Base-by-base conservation (phyloP, 2,888 invertebrate species). In the Rotaria macrura region DNA sequence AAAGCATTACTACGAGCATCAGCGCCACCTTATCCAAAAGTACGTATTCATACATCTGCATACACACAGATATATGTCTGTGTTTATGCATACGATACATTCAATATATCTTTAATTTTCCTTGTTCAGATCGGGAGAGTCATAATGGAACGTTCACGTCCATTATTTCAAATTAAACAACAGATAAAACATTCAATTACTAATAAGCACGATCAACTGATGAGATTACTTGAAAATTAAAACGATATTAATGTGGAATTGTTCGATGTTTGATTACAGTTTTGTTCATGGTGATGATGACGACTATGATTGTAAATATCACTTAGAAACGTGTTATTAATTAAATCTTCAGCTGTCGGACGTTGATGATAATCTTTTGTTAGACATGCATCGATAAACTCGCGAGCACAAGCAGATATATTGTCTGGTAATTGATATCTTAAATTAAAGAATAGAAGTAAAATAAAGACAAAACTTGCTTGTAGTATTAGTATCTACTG, bases 301-400 rank as follows among this genome's bases (percentile, higher is more conserved):
- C 38, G 17, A 34, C 14, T 34, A 34, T 65, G 65, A 65, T 34
- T 65, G 20, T 65, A 52, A n/a, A 40, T n/a, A 57, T 84, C 84
- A 4, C 20, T 17, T 43, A 57, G n/a, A 72, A 84, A 84, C 29
- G 43, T 6, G 38, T 84, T 55, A 20, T 72, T 12, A 20, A 84
- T 43, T 9, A 84, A 23, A 1, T 52, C 43, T 17, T 84, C 84
- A n/a, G 84, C 57, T n/a, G 57, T 72, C 29, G 57, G 57, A 20
- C 84, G 57, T n/a, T 84, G 84, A 43, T 84, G 65, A 52, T 65
- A 47, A 72, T 43, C 84, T 57, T 84, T 57, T 47, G 84, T 84
- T 20, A 84, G 34, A 55, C 84, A 84, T n/a, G 55, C 38, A 55
- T 84, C 84, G 12, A 84, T 52, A 57, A 84, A 84, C 25, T 84